Conservation (phyloP, 92 coral and sea anemone genomes). For the Siderastrea siderea region DNA sequence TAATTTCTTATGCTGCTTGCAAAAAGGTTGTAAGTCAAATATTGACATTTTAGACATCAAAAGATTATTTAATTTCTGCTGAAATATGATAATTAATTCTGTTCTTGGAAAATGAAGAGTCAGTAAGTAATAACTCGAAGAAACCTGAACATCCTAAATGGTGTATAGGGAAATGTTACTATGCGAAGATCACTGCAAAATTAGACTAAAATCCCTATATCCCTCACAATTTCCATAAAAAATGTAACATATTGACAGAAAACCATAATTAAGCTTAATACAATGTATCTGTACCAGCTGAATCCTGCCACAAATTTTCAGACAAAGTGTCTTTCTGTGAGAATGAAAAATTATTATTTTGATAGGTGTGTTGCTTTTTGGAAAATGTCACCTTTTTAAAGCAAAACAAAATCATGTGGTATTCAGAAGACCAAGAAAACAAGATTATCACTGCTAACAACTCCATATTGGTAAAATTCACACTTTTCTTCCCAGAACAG, state of each 20-base stretch:
- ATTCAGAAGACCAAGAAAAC: background rate
- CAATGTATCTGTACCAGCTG: slow-evolving; percentile 35
- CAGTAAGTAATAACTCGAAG: background rate
- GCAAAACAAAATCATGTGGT: slow-evolving; percentile 14
- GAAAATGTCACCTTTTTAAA: slow-evolving; percentile 12
- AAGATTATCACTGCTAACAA: background rate
- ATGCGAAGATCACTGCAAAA: no score
- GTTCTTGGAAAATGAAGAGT: background rate
- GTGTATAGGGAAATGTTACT: no score
- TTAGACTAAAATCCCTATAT: no score
- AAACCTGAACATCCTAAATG: background rate
- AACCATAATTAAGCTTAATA: slow-evolving; percentile 12
- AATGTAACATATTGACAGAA: slow-evolving; percentile 37
- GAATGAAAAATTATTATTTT: slow-evolving; percentile 27
- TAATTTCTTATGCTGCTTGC: slow-evolving; percentile 2
- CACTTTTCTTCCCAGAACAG: slow-evolving; percentile 53
- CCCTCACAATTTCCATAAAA: slow-evolving; percentile 7
- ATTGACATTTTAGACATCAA: slow-evolving; percentile 33
- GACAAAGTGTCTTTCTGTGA: slow-evolving; percentile 21
- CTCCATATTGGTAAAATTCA: slow-evolving; percentile 8
- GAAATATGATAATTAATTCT: background rate
- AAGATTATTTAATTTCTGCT: slow-evolving; percentile 20
- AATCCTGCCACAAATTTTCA: slow-evolving; percentile 29
- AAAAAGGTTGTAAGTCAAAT: slow-evolving; percentile 18
- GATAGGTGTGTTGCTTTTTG: slow-evolving; percentile 24